phyloP scores from a whole-genome alignment of 2,888 invertebrate genomes.

The Pristionchus fissidentatus region DNA sequence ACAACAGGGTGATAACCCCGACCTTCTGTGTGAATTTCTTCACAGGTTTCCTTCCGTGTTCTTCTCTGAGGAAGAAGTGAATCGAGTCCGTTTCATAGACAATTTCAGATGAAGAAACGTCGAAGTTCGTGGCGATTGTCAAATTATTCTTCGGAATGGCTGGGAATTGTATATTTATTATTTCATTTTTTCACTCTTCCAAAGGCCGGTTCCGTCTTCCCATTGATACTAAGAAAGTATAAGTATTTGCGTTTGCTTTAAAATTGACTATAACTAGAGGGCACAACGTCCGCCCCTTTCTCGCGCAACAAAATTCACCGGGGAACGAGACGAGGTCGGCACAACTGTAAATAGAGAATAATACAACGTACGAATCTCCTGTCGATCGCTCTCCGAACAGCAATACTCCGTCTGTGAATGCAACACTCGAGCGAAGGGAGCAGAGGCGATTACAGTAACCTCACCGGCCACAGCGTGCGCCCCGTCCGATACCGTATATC shows the following conservation, averaged over 20 bases:
- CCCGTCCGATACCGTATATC: conserved; percentile 71
- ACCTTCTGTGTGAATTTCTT: conserved; percentile 58
- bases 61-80: conserved; percentile 51
- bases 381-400: conserved; percentile 53
- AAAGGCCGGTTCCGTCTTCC: not conserved
- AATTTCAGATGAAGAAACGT: conserved; percentile 53
- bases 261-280: no score
- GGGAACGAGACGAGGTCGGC: no score
- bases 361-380: conserved; percentile 50
- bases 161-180: not conserved
- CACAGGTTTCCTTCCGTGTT: conserved; percentile 47
- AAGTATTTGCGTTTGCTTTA: no score
- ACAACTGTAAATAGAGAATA: no score
- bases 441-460: conserved; percentile 57
- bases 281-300: no score
- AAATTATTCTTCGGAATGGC: conserved; percentile 53
- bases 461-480: conserved; percentile 58
- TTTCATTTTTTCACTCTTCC: not conserved
- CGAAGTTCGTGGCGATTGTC: conserved; percentile 56
- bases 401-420: conserved; percentile 50
- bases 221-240: not conserved
- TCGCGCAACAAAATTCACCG: no score
- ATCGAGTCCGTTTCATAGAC: conserved; percentile 55
- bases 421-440: conserved; percentile 64
- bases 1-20: not conserved